Percentiles rank a stretch among this genome's conserved stretches.
Evolutionary conservation across 2,113 vertebrate genomes (phyloP).

Genomic region (Gymnarchus niloticus): DNA sequence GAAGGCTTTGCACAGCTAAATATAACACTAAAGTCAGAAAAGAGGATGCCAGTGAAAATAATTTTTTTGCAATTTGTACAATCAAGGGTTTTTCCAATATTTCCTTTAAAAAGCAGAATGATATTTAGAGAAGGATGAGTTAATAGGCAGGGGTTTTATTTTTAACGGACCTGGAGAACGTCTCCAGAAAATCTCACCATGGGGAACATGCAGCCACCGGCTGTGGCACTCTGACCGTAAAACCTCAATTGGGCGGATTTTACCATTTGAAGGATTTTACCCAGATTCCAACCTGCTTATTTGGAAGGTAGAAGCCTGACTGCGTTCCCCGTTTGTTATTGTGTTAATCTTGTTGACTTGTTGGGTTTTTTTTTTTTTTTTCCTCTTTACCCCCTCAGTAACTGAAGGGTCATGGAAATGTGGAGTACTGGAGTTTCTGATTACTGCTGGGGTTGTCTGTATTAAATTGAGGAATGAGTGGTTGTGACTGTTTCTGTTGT

Average conservation of each 20-base stretch:
- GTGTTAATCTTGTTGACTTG: background rate
- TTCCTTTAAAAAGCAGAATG: background rate
- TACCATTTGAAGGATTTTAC: background rate
- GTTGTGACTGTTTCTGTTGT: background rate
- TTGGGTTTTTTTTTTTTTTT: background rate
- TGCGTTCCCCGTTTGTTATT: background rate
- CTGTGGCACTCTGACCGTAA: background rate
- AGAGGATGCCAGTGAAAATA: background rate
- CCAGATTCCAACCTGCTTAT: background rate
- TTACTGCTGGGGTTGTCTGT: background rate
- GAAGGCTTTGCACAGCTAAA: background rate
- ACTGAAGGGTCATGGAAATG: background rate
- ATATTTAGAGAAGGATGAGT: background rate
- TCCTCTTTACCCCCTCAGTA: background rate
- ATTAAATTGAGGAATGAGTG: background rate
- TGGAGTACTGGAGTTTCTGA: background rate
- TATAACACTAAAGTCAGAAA: background rate
- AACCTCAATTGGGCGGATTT: background rate
- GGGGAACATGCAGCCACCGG: background rate
- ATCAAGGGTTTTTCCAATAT: background rate
- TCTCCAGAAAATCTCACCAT: background rate
- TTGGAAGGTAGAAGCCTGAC: background rate
- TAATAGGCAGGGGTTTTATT: background rate
- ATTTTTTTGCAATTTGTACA: background rate
- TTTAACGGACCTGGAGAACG: background rate